A percentile compares a stretch with the other conserved stretches of the same genome.
These are phyloP conservation scores for Icerya purchasi DNA, from an alignment of 2,888 invertebrate genomes.

Conservation along the genomic window DNA sequence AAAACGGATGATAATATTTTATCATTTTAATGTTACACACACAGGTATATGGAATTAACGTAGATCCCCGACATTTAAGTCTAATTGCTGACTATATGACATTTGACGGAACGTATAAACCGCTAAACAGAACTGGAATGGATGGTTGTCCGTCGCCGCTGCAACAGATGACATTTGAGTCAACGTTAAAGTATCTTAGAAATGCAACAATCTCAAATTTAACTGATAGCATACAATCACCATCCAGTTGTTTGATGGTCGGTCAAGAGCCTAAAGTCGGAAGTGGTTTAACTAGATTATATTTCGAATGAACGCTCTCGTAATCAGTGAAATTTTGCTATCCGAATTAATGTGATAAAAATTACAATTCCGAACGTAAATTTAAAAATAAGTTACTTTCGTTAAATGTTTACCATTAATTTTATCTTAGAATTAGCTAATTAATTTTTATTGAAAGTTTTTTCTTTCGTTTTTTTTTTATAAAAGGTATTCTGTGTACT, in stretches of 20 bases:
- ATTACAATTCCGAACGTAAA: too few species aligned
- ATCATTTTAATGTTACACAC: too few species aligned
- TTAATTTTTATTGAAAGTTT: too few species aligned
- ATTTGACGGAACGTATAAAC: slow-evolving; percentile 66
- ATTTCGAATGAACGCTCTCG: neutral
- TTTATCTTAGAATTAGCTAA: too few species aligned
- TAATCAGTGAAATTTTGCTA: too few species aligned
- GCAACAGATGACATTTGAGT: slow-evolving; percentile 97
- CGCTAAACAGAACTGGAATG: slow-evolving; percentile 80
- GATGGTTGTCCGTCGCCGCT: slow-evolving; percentile 75
- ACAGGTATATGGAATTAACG: slow-evolving; percentile 85
- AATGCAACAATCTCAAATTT: slow-evolving; percentile 44
- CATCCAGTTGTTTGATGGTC: slow-evolving; percentile 67
- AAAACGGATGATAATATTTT: too few species aligned
- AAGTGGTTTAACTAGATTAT: slow-evolving; percentile 36
- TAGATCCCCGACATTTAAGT: slow-evolving; percentile 79
- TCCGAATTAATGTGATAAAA: too few species aligned
- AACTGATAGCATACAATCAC: slow-evolving; percentile 52
- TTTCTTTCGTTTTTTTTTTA: too few species aligned
- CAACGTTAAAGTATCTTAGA: slow-evolving; percentile 64
- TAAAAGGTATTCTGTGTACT: too few species aligned
- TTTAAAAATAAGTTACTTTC: too few species aligned
- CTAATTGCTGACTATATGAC: slow-evolving; percentile 97
- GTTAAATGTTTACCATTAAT: too few species aligned
- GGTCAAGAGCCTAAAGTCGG: slow-evolving; percentile 65